Base-by-base conservation (phyloP, 2,797 vertebrate species). In the Anomalospiza imberbis region DNA sequence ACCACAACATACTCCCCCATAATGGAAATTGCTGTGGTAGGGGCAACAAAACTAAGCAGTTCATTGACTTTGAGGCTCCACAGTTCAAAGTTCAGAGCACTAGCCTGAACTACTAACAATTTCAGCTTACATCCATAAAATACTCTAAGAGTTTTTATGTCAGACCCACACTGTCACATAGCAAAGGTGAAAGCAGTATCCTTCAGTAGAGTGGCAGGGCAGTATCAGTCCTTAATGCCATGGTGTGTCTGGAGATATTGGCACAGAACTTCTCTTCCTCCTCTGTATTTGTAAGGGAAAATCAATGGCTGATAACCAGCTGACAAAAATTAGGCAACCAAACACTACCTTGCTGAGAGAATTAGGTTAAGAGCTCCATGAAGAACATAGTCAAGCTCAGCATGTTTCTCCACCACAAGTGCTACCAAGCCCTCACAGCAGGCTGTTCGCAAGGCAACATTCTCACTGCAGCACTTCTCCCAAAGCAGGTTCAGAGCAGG, bases 391-490 rank as follows among this genome's bases (percentile, higher is more conserved):
- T 96, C 97, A 38, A 98, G 98, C 75, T 99, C 98, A 4, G 98
- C 99, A 5, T 99, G 99, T n/a, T 98, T 98, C 96, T 99, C 99
- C 29, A 98, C 98, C 74, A 99, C 99, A 88, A 99, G 98, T 9
- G 99, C 98, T 83, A 99, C 98, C 96, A 99, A 87, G 0, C 98
- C 98, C 10, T 99, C 98, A 5, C 98, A 99, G 97, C 99, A 99
- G 68, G 98, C 97, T 3, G 98, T 98, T 34, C 98, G 98, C 79
- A 99, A 98, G 50, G 97, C 95, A 8, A 98, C 97, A 2, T 94
- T 96, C 62, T 99, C 98, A 85, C 98, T 98, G 97, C 98, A 98
- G 88, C 99, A 99, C 93, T 98, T 99, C 96, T 99, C 98, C 99
- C 99, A 99, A 32, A 99, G 98, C 67, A 98, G 95, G 93, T 98